Evolutionary conservation across 2,113 vertebrate species (phyloP), one percentile per base, ranked within the genome.

Genomic region (Nansenia antarctica): DNA sequence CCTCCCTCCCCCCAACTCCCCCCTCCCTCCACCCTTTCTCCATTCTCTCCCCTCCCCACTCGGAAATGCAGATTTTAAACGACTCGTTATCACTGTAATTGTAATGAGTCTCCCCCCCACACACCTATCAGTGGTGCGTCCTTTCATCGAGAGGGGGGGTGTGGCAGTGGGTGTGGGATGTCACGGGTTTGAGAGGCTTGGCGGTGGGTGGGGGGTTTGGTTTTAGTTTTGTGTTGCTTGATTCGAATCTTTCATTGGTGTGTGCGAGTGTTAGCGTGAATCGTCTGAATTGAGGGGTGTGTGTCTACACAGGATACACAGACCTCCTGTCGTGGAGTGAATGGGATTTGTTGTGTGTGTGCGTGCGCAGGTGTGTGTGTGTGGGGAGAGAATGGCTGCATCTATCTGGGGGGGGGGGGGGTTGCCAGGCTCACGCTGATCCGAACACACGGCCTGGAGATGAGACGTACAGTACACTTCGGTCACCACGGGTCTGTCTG

Each of bases 61-160:
- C 11, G 15, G 54, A 69, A 52, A 64, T 71, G 75, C 67, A 71
- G 63, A 27, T 74, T 65, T 76, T 83, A 72, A n/a, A 79, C 79
- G 67, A 76, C 69, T 76, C 67, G 65, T 77, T 77, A 74, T 71
- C 61, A 69, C 72, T 55, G 79, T 65, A 42, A 37, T 35, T 72
- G 65, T 82, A 82, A 82, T 65, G 64, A 86, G 37, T 31, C 47
- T 65, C 68, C 74, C 64, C 32, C 49, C 62, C n/a, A 47, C 35
- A n/a, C n/a, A n/a, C n/a, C n/a, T n/a, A n/a, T n/a, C n/a, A n/a
- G n/a, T 26, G 11, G 31, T 60, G 4, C 20, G 26, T 65, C 49
- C 3, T 18, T 31, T 18, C 7, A 9, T 37, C 31, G 9, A 18
- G 5, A 22, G 15, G 31, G 32, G 15, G 31, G 32, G 39, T 11